Percentiles rank a stretch among this genome's conserved stretches.
Evolutionary conservation across 2,797 vertebrate species (phyloP).

Genomic region (Meriones psammophilus): DNA sequence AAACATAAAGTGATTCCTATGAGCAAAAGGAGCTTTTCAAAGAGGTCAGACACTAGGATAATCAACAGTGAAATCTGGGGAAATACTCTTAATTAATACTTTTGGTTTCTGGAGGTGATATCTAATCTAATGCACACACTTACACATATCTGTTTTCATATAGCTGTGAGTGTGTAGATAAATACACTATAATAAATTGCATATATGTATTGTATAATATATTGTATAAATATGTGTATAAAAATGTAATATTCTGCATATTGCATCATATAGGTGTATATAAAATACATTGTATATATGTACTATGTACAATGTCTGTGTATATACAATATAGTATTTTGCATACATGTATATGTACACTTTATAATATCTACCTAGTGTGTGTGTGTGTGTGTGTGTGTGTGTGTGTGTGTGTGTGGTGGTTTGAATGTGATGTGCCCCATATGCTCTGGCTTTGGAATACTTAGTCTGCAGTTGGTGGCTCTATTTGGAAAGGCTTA

Average conservation of each 20-base stretch:
- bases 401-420: not conserved
- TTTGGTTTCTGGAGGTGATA: slow-evolving; percentile 41
- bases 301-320: not conserved
- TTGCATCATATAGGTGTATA: too few relatives aligned
- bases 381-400: not conserved
- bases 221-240: not conserved
- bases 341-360: not conserved
- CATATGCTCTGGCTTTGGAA: not conserved
- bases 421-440: not conserved
- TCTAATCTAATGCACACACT: not conserved
- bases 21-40: not conserved
- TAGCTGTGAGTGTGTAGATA: not conserved
- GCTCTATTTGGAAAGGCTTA: not conserved
- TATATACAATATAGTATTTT: not conserved
- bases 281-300: not conserved
- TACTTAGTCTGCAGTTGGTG: not conserved
- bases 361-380: not conserved
- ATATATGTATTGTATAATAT: not conserved
- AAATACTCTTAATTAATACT: not conserved
- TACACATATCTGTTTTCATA: not conserved
- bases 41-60: not conserved
- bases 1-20: slow-evolving; percentile 18
- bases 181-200: not conserved
- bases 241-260: not conserved
- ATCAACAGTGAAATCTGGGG: not conserved